Evolutionary conservation across 2,888 invertebrate genomes (phyloP).

Genomic region (Eupeodes luniger): DNA sequence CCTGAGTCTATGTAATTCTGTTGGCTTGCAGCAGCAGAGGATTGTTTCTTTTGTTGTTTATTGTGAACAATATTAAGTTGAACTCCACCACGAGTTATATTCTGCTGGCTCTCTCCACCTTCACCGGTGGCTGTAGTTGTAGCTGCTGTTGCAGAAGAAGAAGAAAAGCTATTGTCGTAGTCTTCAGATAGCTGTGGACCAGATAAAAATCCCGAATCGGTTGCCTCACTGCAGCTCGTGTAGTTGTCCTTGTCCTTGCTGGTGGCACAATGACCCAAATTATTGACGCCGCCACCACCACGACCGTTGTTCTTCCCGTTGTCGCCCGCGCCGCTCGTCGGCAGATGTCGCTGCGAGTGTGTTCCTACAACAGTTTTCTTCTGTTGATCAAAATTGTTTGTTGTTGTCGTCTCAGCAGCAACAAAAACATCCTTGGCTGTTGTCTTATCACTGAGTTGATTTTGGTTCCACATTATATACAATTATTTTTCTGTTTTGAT

Average conservation of each 20-base stretch:
- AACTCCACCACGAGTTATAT: constrained; percentile 57
- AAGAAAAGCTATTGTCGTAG: constrained; percentile 67
- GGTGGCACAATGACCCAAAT: constrained; percentile 39
- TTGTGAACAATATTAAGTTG: constrained; percentile 55
- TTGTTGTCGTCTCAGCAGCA: constrained; percentile 61
- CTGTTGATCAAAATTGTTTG: constrained; percentile 59
- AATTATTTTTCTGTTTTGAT: constrained; percentile 21
- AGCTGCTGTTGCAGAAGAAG: neutral
- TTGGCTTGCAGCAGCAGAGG: constrained; percentile 30
- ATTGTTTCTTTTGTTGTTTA: constrained; percentile 35
- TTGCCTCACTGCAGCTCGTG: constrained; percentile 55
- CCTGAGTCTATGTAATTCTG: constrained; percentile 78
- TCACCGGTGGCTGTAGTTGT: neutral
- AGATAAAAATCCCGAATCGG: constrained; percentile 85
- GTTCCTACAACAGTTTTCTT: constrained; percentile 45
- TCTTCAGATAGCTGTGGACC: constrained; percentile 81
- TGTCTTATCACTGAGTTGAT: constrained; percentile 55
- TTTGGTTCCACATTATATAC: constrained; percentile 73
- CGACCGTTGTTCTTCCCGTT: constrained; percentile 47
- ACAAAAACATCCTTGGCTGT: constrained; percentile 63
- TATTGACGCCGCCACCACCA: constrained; percentile 5
- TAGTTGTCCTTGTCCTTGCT: constrained; percentile 41
- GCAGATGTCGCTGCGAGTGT: constrained; percentile 56
- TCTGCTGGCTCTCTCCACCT: neutral
- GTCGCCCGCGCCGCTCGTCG: neutral